Percentiles rank a stretch among this genome's conserved stretches.
Conservation (phyloP, 2,888 invertebrate species). For the Venustoraphidia nigricollis region DNA sequence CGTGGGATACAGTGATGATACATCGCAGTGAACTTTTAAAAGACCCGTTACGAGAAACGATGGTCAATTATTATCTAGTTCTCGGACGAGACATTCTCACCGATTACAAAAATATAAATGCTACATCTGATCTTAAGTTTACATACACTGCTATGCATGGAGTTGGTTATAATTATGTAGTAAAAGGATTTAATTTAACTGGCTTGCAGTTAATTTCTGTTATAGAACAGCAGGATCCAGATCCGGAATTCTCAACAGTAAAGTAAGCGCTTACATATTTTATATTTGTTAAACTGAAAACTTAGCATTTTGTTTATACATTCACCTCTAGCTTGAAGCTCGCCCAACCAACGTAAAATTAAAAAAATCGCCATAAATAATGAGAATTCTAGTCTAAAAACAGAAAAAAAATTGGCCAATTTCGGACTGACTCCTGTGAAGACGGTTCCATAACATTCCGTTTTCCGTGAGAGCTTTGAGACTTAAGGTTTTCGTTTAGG, state of each 20-base stretch:
- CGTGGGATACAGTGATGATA: conserved; percentile 61
- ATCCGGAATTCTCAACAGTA: conserved; percentile 96
- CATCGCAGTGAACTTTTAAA: conserved; percentile 34
- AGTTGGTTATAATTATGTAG: conserved; percentile 71
- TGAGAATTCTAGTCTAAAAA: too few relatives aligned
- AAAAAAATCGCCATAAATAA: too few relatives aligned
- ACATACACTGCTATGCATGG: conserved; percentile 98
- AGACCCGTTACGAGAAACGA: conserved; percentile 58
- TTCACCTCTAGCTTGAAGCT: too few relatives aligned
- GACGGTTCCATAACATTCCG: too few relatives aligned
- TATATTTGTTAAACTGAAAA: not conserved
- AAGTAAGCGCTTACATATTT: conserved; percentile 24
- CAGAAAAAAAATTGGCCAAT: too few relatives aligned
- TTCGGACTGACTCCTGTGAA: too few relatives aligned
- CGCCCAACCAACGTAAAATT: too few relatives aligned
- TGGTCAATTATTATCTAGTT: conserved; percentile 46
- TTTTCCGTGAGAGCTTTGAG: too few relatives aligned
- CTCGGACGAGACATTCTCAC: conserved; percentile 37
- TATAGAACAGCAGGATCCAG: conserved; percentile 64
- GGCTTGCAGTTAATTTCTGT: conserved; percentile 58
- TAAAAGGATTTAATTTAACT: conserved; percentile 55
- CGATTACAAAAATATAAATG: conserved; percentile 36
- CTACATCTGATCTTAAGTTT: conserved; percentile 41
- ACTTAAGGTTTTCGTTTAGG: too few relatives aligned
- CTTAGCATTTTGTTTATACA: too few relatives aligned